Evolutionary conservation across 2,113 vertebrate genomes (phyloP).

Genomic region (Crotalus viridis): DNA sequence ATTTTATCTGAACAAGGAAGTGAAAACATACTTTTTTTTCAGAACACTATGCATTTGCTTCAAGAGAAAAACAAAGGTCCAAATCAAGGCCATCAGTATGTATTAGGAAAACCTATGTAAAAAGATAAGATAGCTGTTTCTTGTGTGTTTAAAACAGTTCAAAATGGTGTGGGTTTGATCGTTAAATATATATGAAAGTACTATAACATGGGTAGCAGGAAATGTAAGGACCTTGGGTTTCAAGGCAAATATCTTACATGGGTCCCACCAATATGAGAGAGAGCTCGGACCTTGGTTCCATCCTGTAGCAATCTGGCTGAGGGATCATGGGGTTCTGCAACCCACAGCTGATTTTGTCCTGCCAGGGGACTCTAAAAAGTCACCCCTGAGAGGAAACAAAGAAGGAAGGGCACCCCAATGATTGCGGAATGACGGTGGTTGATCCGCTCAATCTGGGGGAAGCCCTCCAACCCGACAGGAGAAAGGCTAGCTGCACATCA

Average conservation of each 20-base stretch:
- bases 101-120: neutral
- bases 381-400: too few species aligned
- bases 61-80: neutral
- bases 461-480: too few species aligned
- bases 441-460: too few species aligned
- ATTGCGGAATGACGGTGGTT: too few species aligned
- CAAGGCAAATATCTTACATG: neutral
- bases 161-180: neutral
- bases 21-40: neutral
- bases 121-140: neutral
- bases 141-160: neutral
- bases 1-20: neutral
- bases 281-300: neutral
- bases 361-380: too few species aligned
- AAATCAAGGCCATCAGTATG: neutral
- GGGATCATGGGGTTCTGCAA: too few species aligned
- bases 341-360: too few species aligned
- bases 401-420: too few species aligned
- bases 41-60: neutral
- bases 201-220: neutral
- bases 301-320: too few species aligned
- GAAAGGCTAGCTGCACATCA: too few species aligned
- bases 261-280: neutral
- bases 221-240: neutral
- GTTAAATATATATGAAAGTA: neutral